Conservation (phyloP, 2,113 vertebrate species). For the Mandrillus leucophaeus region DNA sequence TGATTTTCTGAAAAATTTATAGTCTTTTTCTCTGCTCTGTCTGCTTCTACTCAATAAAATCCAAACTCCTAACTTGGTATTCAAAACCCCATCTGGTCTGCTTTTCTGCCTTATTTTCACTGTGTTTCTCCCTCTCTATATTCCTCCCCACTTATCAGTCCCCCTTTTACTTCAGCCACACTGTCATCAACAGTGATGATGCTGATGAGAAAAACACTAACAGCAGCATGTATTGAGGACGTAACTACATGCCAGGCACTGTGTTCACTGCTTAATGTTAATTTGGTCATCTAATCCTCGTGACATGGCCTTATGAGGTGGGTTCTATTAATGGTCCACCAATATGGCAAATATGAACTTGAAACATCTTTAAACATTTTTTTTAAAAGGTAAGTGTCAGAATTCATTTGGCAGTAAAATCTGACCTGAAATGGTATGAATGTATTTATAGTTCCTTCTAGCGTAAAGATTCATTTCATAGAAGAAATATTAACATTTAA, state of each 20-base stretch:
- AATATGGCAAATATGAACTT: neutral
- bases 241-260: neutral
- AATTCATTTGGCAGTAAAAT: conserved; percentile 16
- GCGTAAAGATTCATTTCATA: neutral
- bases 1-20: neutral
- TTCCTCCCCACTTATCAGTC: neutral
- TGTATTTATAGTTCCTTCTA: neutral
- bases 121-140: neutral
- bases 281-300: neutral
- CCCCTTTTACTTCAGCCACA: neutral
- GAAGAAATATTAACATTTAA: neutral
- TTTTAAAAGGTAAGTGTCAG: neutral
- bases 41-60: neutral
- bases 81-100: neutral
- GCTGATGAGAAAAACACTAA: neutral
- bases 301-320: neutral
- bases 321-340: neutral
- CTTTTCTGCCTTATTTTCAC: neutral
- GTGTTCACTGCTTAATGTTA: neutral
- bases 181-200: neutral
- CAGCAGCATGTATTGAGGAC: neutral
- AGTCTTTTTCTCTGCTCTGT: neutral
- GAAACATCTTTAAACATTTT: neutral
- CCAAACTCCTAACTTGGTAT: neutral
- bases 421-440: neutral